Evolutionary conservation across 2,888 invertebrate genomes (phyloP), one percentile per base, ranked within the genome.

Genomic region (Machimus atricapillus): DNA sequence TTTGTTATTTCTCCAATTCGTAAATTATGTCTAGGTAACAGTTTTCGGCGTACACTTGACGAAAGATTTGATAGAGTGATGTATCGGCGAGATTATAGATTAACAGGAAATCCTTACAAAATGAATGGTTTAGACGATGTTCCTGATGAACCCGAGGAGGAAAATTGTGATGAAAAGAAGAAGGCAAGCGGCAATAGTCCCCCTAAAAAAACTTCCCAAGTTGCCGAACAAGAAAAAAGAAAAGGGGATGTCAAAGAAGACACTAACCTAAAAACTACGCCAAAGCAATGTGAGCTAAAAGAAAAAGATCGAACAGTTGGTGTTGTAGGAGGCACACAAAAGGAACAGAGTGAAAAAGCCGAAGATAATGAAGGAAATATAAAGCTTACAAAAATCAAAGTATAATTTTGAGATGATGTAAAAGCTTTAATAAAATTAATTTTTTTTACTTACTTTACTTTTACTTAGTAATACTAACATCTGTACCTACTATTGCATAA

Each of bases 1-100:
- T 94, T 93, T 91, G 93, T 93, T 3, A 93, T 94, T 66, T 95
- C 95, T 91, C 94, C 95, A 90, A 89, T 95, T 88, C 94, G 95
- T 91, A 95, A 95, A 91, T 90, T 94, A 88, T 90, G 91, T 7
- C 88, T 94, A 88, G 95, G 95, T 90, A 96, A 95, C 90, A 94
- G 94, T 88, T 95, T 92, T 90, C 94, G 95, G 88, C 93, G 96
- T 86, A 92, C 92, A 87, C 89, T 95, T 89, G 89, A 92, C 86
- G 92, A 93, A n/a, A 92, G 93, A 88, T 94, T 94, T 91, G 93
- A 94, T 46, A 93, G 94, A 86, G 90, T 92, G 0, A 91, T 93
- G 89, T 96, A 95, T 91, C 93, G 94, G 89, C 94, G 96, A 89
- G 96, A 96, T 90, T 90, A 91, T 87, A 93, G 95, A 90, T 90